Evolutionary conservation across 1,140 invertebrate genomes (phyloP).

Genomic region (Drosophila malerkotliana): DNA sequence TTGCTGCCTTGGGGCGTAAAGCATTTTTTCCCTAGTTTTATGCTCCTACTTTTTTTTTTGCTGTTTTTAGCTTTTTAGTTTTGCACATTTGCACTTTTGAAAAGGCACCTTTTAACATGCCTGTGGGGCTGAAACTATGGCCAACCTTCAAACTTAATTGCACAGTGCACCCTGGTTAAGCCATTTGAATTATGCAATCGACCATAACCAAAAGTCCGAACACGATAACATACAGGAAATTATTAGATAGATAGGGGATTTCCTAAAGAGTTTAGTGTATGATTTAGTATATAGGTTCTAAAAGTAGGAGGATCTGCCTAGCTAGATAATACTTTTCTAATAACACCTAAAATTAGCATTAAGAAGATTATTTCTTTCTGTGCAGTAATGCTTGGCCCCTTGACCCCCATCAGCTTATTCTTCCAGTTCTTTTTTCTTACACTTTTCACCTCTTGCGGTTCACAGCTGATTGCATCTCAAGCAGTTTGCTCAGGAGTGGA

Average conservation of each 20-base stretch:
- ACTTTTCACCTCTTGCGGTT: conserved; percentile 75
- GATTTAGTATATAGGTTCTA: background rate
- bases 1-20: conserved; percentile 38
- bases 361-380: background rate
- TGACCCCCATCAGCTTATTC: conserved; percentile 8
- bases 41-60: background rate
- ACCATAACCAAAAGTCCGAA: conserved; percentile 9
- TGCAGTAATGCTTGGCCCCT: background rate
- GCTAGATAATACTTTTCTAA: no score
- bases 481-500: conserved; percentile 37
- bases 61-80: conserved; percentile 13
- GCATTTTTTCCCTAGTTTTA: conserved; percentile 12
- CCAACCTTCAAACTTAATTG: conserved; percentile 80
- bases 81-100: conserved; percentile 40
- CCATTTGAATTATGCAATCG: conserved; percentile 75
- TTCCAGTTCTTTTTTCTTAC: conserved; percentile 45
- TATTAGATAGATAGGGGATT: background rate
- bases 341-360: background rate
- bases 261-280: background rate
- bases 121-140: conserved; percentile 24
- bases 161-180: conserved; percentile 61
- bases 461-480: conserved; percentile 73
- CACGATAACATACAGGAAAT: background rate
- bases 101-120: conserved; percentile 55
- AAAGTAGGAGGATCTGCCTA: background rate